Evolutionary conservation across 2,113 vertebrate species (phyloP), one percentile per base, ranked within the genome.

Genomic region (Pterophyllum scalare): DNA sequence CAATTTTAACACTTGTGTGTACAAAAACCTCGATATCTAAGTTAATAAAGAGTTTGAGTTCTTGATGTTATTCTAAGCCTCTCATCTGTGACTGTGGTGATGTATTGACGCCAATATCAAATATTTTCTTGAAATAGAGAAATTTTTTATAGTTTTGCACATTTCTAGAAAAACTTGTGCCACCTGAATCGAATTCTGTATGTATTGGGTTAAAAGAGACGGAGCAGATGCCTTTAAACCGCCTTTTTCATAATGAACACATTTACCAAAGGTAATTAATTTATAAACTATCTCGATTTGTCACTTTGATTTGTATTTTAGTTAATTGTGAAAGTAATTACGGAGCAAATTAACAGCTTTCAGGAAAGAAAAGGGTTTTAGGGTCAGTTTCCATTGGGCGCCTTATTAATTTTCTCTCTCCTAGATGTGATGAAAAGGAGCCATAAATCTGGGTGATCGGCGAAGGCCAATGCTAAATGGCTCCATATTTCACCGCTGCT

Each of bases 241-340:
- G 96, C 95, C 97, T 97, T 98, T 38, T 98, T 97, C 96, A 97
- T 98, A 98, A 97, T 97, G 97, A 98, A 97, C 96, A 97, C 97
- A 97, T 99, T 97, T 96, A 95, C 95, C 84, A 81, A 3, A 95
- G 94, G 96, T 98, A 98, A 99, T 99, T 98, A 97, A 98, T 97
- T 97, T 97, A 97, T 97, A 98, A 99, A 98, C 97, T 97, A 95
- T 96, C 95, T 93, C 96, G 58, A 98, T 98, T 98, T 98, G 97
- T 98, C 98, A 98, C 93, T 87, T 96, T 98, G 98, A 99, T 99
- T 98, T 98, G 98, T 99, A 97, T 98, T 97, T 97, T 95, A 97
- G 96, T 98, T 99, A 98, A 99, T 98, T 98, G 97, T 98, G 97
- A 98, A 97, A 97, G 97, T 98, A 98, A 99, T 99, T 98, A 98